phyloP scores from a whole-genome alignment of 2,888 invertebrate genomes.

The Melinopterus prodromus region DNA sequence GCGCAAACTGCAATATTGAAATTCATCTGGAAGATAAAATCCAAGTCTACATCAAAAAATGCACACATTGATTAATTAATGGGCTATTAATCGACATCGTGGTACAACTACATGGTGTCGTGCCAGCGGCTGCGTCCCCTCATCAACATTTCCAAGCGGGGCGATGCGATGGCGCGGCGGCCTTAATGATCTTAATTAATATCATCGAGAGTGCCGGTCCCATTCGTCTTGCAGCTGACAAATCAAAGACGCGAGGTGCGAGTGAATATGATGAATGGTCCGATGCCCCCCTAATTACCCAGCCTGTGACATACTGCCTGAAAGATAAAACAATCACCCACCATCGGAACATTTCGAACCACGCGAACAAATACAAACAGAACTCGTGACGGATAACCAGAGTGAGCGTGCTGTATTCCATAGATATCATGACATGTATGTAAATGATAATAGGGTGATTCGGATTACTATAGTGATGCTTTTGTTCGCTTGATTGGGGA shows the following conservation, averaged over 20 bases:
- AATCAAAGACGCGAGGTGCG: constrained; percentile 34
- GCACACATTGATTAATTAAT: constrained; percentile 4
- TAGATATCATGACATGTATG: too few relatives aligned
- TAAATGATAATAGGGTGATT: too few relatives aligned
- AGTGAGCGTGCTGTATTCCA: not conserved
- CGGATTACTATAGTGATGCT: too few relatives aligned
- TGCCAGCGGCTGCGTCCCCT: not conserved
- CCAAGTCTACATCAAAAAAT: not conserved
- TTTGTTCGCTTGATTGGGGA: too few relatives aligned
- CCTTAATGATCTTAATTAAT: constrained; percentile 35
- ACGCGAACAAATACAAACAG: constrained; percentile 13
- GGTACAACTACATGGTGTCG: not conserved
- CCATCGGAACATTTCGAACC: not conserved
- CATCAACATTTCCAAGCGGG: constrained; percentile 10
- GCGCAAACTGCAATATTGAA: too few relatives aligned
- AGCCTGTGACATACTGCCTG: constrained; percentile 36
- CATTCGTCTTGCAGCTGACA: constrained; percentile 35
- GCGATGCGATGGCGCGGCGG: not conserved
- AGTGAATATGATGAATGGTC: constrained; percentile 41
- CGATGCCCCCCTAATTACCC: constrained; percentile 37
- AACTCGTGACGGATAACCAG: not conserved
- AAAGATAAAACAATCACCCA: constrained; percentile 36
- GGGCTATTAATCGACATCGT: not conserved
- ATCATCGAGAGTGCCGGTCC: constrained; percentile 32
- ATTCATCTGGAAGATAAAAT: too few relatives aligned